Evolutionary conservation across 2,797 vertebrate species (phyloP), one percentile per base, ranked within the genome.

Genomic region (Lepidocolaptes lacrymiger): DNA sequence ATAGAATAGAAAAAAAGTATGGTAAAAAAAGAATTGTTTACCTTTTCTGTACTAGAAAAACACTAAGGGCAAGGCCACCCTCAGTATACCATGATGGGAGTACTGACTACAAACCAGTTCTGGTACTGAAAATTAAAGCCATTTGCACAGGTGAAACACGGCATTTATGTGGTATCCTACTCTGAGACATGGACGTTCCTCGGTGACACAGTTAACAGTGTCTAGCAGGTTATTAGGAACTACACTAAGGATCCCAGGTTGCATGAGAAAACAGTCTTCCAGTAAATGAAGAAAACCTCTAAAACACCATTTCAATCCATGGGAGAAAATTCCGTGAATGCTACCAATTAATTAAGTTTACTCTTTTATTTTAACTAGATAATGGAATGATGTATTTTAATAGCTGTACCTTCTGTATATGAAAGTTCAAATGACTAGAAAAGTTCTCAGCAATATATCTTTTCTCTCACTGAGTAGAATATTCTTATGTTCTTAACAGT

Each of bases 141-240:
- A 30, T 27, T 19, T 51, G 14, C 17, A 17, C 16, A 55, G 28
- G 18, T 3, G 22, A 21, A 58, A 14, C 56, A 21, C 8, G 52
- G 21, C 8, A 11, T 1, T 6, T 5, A 5, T 0, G 1, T 6
- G 10, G 7, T 24, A 37, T 10, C 49, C 21, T 59, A 0, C n/a
- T 51, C 27, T 17, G 26, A 61, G 55, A 27, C 28, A 15, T 0
- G 7, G 72, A 7, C 11, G 28, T n/a, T 36, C 14, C 15, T 51
- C 67, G 36, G 24, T 19, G 39, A 9, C 36, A 59, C 30, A 30
- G 13, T 12, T 8, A 12, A 16, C 0, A 1, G 4, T 3, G 10
- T 28, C 15, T 32, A 51, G 30, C 23, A 66, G 18, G 24, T 32
- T 27, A 24, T 19, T 18, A 32, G 27, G 36, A 77, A 34, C 13